Percentiles rank a stretch among this genome's conserved stretches.
Evolutionary conservation across 2,113 vertebrate genomes (phyloP).

Genomic region (Sinosuthora webbiana): DNA sequence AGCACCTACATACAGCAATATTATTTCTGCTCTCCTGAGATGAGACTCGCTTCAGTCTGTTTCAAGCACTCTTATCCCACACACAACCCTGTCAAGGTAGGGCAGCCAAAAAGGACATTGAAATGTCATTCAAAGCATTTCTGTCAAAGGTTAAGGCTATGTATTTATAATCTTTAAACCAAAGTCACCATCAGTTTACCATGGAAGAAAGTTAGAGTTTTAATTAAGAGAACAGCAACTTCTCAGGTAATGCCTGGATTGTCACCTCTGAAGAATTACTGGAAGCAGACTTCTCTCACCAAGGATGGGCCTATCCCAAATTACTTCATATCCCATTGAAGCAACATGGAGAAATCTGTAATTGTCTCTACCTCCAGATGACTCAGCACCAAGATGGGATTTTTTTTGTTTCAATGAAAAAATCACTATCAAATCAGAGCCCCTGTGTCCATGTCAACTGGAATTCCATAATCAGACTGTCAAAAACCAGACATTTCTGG

Average conservation of each 20-base stretch:
- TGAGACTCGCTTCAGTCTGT: background rate
- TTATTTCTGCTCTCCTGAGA: background rate
- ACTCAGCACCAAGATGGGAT: background rate
- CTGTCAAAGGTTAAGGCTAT: background rate
- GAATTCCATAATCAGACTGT: background rate
- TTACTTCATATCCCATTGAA: background rate
- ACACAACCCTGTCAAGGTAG: background rate
- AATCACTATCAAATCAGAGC: background rate
- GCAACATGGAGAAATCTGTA: background rate
- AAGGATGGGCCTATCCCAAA: background rate
- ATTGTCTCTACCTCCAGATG: background rate
- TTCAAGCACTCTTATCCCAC: background rate
- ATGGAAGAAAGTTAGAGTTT: background rate
- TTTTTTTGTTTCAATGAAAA: background rate
- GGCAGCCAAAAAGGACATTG: background rate
- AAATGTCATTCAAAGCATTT: background rate
- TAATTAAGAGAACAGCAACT: background rate
- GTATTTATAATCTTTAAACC: background rate
- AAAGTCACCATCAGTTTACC: background rate
- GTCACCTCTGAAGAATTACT: background rate
- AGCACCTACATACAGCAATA: background rate
- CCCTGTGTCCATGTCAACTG: background rate
- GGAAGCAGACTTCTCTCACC: background rate
- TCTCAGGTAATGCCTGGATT: background rate
- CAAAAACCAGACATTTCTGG: background rate